phyloP scores from a whole-genome alignment of 2,797 vertebrate genomes.

The Parambassis ranga region DNA sequence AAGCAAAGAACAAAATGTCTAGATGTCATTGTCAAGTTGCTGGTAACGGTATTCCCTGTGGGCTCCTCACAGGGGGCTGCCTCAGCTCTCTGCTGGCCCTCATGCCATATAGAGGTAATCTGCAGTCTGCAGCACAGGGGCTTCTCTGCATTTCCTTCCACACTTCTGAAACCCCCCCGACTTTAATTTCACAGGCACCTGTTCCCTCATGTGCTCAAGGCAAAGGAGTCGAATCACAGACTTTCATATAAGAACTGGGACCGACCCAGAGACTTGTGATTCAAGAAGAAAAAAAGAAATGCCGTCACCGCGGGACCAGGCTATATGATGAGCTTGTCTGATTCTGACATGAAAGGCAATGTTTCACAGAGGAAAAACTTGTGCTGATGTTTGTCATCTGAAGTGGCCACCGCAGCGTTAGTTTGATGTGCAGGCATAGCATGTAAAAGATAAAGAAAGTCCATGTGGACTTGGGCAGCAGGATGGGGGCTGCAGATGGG shows the following conservation, averaged over 20 bases:
- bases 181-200: conserved; percentile 79
- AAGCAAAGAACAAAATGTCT: conserved; percentile 64
- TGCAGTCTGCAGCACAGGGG: conserved; percentile 51
- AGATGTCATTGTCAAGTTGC: conserved; percentile 63
- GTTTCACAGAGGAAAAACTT: conserved; percentile 50
- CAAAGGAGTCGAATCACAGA: conserved; percentile 60
- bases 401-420: conserved; percentile 26
- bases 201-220: conserved; percentile 66
- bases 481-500: too few species aligned
- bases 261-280: conserved; percentile 24
- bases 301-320: conserved; percentile 14
- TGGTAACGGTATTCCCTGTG: conserved; percentile 46
- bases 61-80: conserved; percentile 41
- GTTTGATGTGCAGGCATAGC: conserved; percentile 45
- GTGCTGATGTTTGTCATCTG: conserved; percentile 42
- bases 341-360: conserved; percentile 35
- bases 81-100: conserved; percentile 38
- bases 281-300: conserved; percentile 14
- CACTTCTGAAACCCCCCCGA: conserved; percentile 49
- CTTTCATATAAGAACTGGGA: conserved; percentile 59
- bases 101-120: conserved; percentile 58
- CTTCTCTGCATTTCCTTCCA: conserved; percentile 45
- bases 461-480: background rate
- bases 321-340: conserved; percentile 22
- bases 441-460: conserved; percentile 44